These are phyloP conservation scores for Megalops atlanticus DNA, from an alignment of 2,113 vertebrate genomes.

Conservation along the genomic window DNA sequence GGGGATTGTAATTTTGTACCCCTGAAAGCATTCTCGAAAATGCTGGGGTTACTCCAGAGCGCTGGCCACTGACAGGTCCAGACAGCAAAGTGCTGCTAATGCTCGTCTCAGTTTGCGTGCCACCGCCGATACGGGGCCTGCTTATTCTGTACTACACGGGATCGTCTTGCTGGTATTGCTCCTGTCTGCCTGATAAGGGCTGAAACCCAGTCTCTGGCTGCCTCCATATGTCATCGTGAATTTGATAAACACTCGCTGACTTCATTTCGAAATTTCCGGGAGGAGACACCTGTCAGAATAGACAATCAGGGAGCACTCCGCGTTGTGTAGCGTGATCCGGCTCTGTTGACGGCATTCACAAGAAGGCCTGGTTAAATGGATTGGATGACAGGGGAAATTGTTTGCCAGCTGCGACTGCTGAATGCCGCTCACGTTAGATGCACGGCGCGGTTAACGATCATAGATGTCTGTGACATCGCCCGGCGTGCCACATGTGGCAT, in stretches of 20 bases:
- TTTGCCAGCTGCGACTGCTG: background rate
- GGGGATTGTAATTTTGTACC: background rate
- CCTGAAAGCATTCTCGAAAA: background rate
- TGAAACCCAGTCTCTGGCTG: constrained; percentile 3
- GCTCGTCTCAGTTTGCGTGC: background rate
- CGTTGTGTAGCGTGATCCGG: background rate
- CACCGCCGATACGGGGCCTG: background rate
- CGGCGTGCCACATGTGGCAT: no score
- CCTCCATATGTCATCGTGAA: background rate
- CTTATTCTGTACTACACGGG: background rate
- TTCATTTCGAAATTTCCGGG: background rate
- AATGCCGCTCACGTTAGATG: background rate
- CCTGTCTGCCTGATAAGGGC: background rate
- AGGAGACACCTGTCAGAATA: background rate
- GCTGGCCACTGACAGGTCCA: background rate
- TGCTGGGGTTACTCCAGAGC: background rate
- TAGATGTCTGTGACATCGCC: no score
- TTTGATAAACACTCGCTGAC: background rate
- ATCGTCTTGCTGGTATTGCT: background rate
- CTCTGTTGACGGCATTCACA: background rate
- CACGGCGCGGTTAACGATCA: background rate
- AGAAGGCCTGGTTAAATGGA: background rate
- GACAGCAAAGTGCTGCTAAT: background rate
- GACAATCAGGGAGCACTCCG: background rate
- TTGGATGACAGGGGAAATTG: background rate